Base-by-base conservation (phyloP, 2,888 invertebrate species). In the Drosophila hamatofila region DNA sequence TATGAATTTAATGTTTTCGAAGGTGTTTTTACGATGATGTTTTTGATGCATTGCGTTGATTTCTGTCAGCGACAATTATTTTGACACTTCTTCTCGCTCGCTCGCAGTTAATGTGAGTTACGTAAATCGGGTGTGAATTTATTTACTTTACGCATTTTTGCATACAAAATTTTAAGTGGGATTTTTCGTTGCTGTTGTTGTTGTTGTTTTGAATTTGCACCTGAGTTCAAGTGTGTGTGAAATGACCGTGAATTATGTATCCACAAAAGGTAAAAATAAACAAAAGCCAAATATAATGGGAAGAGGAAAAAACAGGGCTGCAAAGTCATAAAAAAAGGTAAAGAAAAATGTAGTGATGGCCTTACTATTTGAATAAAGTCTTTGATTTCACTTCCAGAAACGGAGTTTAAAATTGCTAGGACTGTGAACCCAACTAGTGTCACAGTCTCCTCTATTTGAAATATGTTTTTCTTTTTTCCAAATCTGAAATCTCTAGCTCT, bases 71-170 rank as follows among this genome's bases (percentile, higher is more conserved):
- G 72, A 48, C 75, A 85, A 73, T 89, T 90, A 79, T 85, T 89
- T 84, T 89, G 80, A 88, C 84, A 85, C 84, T 82, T 84, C 90
- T 82, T 89, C 72, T 68, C 78, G 35, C 35, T 35, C 4, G 58
- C 23, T 27, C 16, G 21, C 3, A 70, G 33, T 67, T 66, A 44
- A 56, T 69, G 72, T 68, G 54, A 74, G 66, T 88, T 85, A 76
- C 88, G 86, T 77, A 88, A 85, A 69, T 74, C 80, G 77, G 88
- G 75, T 83, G 84, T 85, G 88, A 89, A 69, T 69, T 85, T 88
- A 80, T 84, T 84, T 84, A 71, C 52, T 66, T 80, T 73, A 71
- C 59, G 75, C 75, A 79, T 81, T 75, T 88, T 73, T 72, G 84
- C 79, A 89, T 70, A 55, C n/a, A 70, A 62, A 37, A 74, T 69